Conservation (phyloP, 2,888 invertebrate species). For the Eilema griseolum region DNA sequence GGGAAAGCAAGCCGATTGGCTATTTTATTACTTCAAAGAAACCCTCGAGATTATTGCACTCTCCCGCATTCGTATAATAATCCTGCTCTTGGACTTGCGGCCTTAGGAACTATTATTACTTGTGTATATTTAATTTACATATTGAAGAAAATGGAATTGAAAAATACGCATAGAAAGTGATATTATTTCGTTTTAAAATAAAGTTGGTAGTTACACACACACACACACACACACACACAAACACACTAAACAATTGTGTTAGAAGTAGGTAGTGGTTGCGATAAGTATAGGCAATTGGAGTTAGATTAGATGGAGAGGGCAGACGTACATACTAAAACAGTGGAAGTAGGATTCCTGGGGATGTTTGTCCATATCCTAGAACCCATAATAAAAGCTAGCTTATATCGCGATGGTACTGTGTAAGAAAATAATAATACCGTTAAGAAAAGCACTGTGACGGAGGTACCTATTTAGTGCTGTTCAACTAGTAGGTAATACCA, state of each 20-base stretch:
- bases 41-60: conserved; percentile 54
- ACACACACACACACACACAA: neutral
- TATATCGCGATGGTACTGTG: neutral
- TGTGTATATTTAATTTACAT: neutral
- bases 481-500: neutral
- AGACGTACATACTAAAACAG: neutral
- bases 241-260: neutral
- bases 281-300: neutral
- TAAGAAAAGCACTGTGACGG: neutral
- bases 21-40: conserved; percentile 72
- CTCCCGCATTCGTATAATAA: conserved; percentile 17
- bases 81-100: conserved; percentile 11
- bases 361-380: no score
- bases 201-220: neutral
- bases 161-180: neutral
- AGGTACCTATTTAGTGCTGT: neutral
- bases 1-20: conserved; percentile 62
- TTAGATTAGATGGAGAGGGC: neutral
- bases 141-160: neutral
- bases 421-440: neutral
- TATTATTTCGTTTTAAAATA: neutral
- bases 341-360: no score
- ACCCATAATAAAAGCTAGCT: neutral
- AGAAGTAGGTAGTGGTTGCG: neutral
- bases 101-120: neutral